Evolutionary conservation across 2,113 vertebrate species (phyloP).

Genomic region (Anoplopoma fimbria): DNA sequence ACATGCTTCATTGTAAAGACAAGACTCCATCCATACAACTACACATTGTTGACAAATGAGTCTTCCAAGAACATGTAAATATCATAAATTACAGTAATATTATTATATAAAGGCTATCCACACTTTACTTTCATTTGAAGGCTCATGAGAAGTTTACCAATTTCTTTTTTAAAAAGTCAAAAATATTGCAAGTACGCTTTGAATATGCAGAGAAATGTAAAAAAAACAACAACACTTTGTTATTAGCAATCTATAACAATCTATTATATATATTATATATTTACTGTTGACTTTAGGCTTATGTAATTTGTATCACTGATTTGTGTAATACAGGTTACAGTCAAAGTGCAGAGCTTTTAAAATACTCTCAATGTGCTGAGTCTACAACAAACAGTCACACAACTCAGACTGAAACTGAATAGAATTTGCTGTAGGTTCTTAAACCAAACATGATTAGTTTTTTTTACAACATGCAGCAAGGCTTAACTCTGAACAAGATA

Average conservation of each 20-base stretch:
- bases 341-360: not conserved
- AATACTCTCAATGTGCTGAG: not conserved
- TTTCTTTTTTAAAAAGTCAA: not conserved
- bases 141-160: not conserved
- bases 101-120: not conserved
- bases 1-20: slow-evolving; percentile 21
- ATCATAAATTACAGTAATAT: not conserved
- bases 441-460: not conserved
- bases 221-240: not conserved
- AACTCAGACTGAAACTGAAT: not conserved
- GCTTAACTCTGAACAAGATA: not conserved
- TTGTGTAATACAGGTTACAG: not conserved
- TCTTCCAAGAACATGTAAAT: not conserved
- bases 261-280: not conserved
- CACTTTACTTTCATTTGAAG: not conserved
- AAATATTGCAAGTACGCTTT: not conserved
- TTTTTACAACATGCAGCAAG: not conserved
- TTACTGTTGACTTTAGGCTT: not conserved
- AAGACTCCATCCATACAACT: not conserved
- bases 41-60: not conserved
- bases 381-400: not conserved
- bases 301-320: not conserved
- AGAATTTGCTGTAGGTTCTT: not conserved
- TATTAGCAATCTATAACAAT: too few species aligned
- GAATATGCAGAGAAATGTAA: not conserved